A percentile compares a stretch with the other conserved stretches of the same genome.
phyloP scores from a whole-genome alignment of 2,113 vertebrate genomes.

The Lasiurus borealis region DNA sequence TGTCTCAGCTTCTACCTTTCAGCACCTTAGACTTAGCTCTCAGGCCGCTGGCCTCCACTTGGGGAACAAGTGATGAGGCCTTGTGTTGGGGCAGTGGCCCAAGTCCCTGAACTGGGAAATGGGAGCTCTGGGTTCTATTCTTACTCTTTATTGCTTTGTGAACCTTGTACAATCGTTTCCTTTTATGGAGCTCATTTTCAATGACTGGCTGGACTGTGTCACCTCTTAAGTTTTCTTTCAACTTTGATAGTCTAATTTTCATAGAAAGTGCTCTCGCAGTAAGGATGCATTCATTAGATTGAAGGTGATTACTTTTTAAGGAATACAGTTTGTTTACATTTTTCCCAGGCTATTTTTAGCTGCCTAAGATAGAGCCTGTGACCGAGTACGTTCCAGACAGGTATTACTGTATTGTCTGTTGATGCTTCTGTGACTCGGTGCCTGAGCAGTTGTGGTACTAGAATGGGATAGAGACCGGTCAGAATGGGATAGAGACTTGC shows the following conservation, averaged over 20 bases:
- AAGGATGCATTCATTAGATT: constrained; percentile 39
- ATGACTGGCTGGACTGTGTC: not conserved
- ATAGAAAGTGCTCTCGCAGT: constrained; percentile 24
- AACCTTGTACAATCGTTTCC: constrained; percentile 19
- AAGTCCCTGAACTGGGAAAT: not conserved
- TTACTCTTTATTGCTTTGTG: not conserved
- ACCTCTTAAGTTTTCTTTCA: constrained; percentile 46
- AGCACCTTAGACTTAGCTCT: not conserved
- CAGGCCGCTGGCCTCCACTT: not conserved
- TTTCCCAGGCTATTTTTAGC: constrained; percentile 61
- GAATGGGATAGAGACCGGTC: not conserved
- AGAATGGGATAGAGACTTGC: not conserved
- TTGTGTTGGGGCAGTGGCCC: not conserved
- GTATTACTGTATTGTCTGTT: not conserved
- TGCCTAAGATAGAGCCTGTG: constrained; percentile 38
- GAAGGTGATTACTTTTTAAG: constrained; percentile 42
- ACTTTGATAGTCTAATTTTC: constrained; percentile 59
- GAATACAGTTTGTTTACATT: constrained; percentile 48
- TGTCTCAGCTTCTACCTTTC: not conserved
- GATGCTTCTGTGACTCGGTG: not conserved
- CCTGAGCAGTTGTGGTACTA: not conserved
- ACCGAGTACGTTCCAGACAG: constrained; percentile 5
- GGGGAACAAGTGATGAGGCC: not conserved
- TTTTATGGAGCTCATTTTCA: constrained; percentile 29
- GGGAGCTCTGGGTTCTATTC: not conserved